Base-by-base conservation (phyloP, 2,888 invertebrate species). In the Myopa testacea region DNA sequence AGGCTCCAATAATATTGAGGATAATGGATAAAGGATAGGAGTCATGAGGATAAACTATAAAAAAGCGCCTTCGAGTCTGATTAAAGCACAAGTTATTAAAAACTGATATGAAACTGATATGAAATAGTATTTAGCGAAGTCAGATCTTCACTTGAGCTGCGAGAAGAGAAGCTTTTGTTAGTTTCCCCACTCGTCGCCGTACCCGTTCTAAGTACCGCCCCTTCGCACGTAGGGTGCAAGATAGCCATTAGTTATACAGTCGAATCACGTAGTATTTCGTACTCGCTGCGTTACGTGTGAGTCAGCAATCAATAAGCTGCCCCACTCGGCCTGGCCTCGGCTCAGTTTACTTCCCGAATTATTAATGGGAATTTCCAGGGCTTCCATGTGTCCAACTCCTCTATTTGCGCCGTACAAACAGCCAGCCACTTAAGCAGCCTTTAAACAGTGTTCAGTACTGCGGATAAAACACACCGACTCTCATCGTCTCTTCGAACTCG, bases 231-330 rank as follows among this genome's bases (percentile, higher is more conserved):
- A 72, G 60, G 37, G 72, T 60, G 26, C n/a, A 38, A 19, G 45
- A 60, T 19, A 38, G 8, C 34, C 63, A 85, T 85, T 86, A 86
- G 86, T 86, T 86, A 85, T 82, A 85, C 85, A 86, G 86, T 86
- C 86, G 86, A 86, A 86, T 86, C 86, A 85, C 86, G 87, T 86
- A 86, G 84, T 84, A 85, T 84, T 81, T 83, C 84, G 78, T 80
- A 82, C 80, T 37, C 26, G 81, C 80, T 76, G 81, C 82, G 79
- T 85, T 84, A 82, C 85, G 87, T 86, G 85, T 79, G 82, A 83
- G 81, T 80, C 81, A 77, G 82, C 86, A 84, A 86, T 86, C 87
- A 86, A 85, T 85, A 85, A 85, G 82, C 80, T 79, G 26, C 65
- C 19, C 55, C 3, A 12, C 8, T 38, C 38, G 1, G 19, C 38